These are phyloP conservation scores for Porites cylindrica DNA, from an alignment of 92 coral and sea anemone species.

Conservation along the genomic window DNA sequence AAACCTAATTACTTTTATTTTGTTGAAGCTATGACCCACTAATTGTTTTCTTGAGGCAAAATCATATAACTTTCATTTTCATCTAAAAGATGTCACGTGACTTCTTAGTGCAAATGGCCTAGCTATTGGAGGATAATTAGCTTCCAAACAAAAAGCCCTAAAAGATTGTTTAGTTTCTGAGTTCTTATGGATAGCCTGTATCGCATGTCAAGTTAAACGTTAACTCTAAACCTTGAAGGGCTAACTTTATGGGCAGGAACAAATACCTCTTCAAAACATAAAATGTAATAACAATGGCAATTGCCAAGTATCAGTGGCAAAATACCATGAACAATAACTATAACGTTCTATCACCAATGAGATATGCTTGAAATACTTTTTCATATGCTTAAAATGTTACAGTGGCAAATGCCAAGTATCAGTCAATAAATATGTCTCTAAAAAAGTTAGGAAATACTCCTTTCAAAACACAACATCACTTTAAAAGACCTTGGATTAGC, in stretches of 20 bases:
- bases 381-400: conserved; percentile 9
- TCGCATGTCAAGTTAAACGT: conserved; percentile 30
- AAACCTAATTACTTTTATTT: too few species aligned
- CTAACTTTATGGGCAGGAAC: neutral
- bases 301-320: neutral
- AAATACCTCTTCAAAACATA: neutral
- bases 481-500: too few species aligned
- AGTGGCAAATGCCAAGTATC: conserved; percentile 15
- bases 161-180: neutral
- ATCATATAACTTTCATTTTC: too few species aligned
- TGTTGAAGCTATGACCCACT: too few species aligned
- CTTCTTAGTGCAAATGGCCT: too few species aligned
- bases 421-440: conserved; percentile 9
- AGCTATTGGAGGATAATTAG: neutral
- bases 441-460: conserved; percentile 9
- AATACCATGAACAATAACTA: neutral
- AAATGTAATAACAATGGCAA: neutral
- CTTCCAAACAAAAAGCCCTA: neutral
- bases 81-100: too few species aligned
- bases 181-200: neutral
- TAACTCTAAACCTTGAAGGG: conserved; percentile 14
- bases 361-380: conserved; percentile 21
- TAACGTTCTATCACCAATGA: neutral
- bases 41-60: too few species aligned
- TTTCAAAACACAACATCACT: neutral